These are phyloP conservation scores for Poecile atricapillus DNA, from an alignment of 2,113 vertebrate genomes.

Conservation along the genomic window DNA sequence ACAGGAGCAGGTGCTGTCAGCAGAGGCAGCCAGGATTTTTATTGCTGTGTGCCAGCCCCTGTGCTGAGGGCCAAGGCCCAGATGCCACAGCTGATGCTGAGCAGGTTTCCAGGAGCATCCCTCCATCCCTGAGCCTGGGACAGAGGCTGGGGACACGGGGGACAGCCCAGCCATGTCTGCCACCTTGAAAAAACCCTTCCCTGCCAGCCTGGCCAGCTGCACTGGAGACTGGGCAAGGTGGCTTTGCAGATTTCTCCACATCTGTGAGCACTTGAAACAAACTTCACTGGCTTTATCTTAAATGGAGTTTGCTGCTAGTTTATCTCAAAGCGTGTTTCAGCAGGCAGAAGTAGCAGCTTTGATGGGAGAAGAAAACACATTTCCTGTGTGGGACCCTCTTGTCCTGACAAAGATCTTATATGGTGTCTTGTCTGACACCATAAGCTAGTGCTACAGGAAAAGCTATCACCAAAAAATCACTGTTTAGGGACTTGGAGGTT, in stretches of 20 bases:
- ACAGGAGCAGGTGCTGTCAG: slow-evolving; percentile 46
- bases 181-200: background rate
- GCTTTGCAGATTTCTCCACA: background rate
- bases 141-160: background rate
- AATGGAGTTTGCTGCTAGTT: background rate
- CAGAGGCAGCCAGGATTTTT: slow-evolving; percentile 29
- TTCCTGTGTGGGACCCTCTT: background rate
- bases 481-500: background rate
- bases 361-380: background rate
- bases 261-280: slow-evolving; percentile 4
- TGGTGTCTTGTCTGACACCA: no score
- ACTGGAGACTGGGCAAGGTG: background rate
- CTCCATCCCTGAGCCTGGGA: background rate
- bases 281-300: background rate
- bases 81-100: background rate
- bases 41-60: slow-evolving; percentile 1
- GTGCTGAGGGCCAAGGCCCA: slow-evolving; percentile 39
- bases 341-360: background rate
- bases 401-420: background rate
- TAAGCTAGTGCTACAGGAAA: background rate
- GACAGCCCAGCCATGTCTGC: fast-evolving
- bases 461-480: background rate
- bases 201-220: background rate
- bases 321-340: background rate
- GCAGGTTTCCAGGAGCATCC: background rate